Base-by-base conservation (phyloP, 1,140 invertebrate genomes). In the Pomacea maculata region DNA sequence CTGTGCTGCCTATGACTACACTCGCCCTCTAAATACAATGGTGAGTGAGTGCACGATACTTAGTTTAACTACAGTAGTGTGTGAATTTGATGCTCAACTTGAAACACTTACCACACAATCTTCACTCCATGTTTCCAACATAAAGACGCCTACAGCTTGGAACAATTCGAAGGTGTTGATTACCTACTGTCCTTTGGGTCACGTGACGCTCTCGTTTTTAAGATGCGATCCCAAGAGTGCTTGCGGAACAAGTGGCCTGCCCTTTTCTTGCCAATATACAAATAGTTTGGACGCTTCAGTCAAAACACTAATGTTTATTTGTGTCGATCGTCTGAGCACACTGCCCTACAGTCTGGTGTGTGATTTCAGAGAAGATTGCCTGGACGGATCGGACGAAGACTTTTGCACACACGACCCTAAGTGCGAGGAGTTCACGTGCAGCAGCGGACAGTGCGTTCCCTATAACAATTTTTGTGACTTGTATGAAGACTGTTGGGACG, bases 131-230 rank as follows among this genome's bases (percentile, higher is more conserved):
- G 14, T 54, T 74, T 57, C 7, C 54, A 21, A 75, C 19, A 34
- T 15, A 74, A 45, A 45, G 34, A 45, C 34, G 5, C 5, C 34
- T 45, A 45, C 34, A 45, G 34, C 5, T 45, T 45, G 34, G 34
- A 45, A 45, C 34, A 45, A 45, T 45, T 2, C 34, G 5, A 45
- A 45, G 5, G 34, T 45, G 34, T 45, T 45, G 34, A 45, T 2
- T 45, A 45, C 34, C 34, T 45, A 45, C 34, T 76, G 75, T 65
- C 52, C 54, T 1, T 17, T 14, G 12, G 63, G 75, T 34, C 61
- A 76, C 75, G 57, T 76, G 19, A 76, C 61, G 0, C 75, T 34
- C 55, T 17, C n/a, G 15, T 76, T 76, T 34, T 63, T 76, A n/a
- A 12, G 25, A 4, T 76, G 75, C 15, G 63, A 76, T 61, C 8